A percentile compares a stretch with the other conserved stretches of the same genome.
Conservation (phyloP, 2,113 vertebrate genomes). For the Isurus oxyrinchus region DNA sequence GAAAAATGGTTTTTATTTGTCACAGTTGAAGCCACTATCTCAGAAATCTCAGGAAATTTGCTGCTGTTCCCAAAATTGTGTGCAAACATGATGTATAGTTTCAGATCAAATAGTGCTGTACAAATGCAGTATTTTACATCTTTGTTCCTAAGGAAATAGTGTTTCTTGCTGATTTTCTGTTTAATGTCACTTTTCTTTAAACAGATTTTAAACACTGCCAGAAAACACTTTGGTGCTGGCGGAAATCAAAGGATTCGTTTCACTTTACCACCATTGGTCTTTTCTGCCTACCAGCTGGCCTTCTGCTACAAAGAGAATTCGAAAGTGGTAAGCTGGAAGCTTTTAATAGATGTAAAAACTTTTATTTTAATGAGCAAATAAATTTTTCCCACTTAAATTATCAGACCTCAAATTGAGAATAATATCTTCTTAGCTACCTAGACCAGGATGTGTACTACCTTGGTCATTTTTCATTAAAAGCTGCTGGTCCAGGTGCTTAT, state of each 20-base stretch:
- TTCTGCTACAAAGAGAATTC: slow-evolving; percentile 94
- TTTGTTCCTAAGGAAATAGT: background rate
- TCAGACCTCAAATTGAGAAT: background rate
- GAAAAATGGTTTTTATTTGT: background rate
- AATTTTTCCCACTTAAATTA: background rate
- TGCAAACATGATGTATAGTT: background rate
- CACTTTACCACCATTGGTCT: slow-evolving; percentile 87
- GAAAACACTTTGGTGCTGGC: slow-evolving; percentile 95
- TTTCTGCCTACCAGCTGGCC: slow-evolving; percentile 91
- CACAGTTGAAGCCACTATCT: background rate
- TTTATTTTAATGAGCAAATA: background rate
- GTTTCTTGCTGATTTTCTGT: background rate
- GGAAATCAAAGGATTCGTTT: slow-evolving; percentile 95
- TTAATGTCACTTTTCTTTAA: slow-evolving; percentile 32
- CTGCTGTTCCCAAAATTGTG: background rate
- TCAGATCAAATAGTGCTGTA: background rate
- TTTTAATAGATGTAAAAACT: background rate
- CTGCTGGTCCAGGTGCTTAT: background rate
- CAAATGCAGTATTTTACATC: background rate
- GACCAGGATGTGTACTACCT: background rate
- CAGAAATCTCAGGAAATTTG: background rate
- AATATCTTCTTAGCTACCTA: background rate
- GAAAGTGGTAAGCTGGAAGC: slow-evolving; percentile 65
- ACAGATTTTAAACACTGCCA: slow-evolving; percentile 91
- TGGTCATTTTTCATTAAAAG: background rate